Percentiles rank a stretch among this genome's conserved stretches.
phyloP scores from a whole-genome alignment of 1,140 invertebrate species.

The Hirudo medicinalis region DNA sequence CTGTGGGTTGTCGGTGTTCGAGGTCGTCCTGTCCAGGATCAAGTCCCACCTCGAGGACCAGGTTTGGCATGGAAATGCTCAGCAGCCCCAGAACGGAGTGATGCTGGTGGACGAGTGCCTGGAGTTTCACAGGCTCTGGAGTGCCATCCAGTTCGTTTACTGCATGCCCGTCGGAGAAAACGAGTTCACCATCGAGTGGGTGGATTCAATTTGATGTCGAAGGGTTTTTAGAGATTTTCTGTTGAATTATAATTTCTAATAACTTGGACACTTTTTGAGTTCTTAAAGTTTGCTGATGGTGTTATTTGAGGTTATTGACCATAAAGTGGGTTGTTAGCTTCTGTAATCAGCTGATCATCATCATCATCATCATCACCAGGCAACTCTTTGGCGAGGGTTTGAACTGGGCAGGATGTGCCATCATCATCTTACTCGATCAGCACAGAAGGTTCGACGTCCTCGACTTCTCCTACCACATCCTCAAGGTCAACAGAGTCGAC shows the following conservation, averaged over 20 bases:
- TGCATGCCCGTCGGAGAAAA: conserved; percentile 92
- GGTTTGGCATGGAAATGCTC: conserved; percentile 68
- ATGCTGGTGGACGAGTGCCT: conserved; percentile 93
- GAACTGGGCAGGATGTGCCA: conserved; percentile 97
- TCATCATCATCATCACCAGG: conserved; percentile 44
- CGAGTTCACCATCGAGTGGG: conserved; percentile 90
- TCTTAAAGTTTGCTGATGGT: too few species aligned
- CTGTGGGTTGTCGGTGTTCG: conserved; percentile 95
- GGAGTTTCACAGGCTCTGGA: conserved; percentile 95
- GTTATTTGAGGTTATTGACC: too few species aligned
- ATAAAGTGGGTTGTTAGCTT: not conserved
- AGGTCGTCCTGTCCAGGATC: conserved; percentile 75
- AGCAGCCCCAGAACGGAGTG: conserved; percentile 55
- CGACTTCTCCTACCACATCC: conserved; percentile 97
- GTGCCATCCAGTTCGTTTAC: conserved; percentile 93
- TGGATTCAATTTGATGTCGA: conserved; percentile 30
- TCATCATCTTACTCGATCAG: conserved; percentile 90
- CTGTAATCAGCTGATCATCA: not conserved
- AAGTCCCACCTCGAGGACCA: conserved; percentile 68
- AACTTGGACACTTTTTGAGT: too few species aligned
- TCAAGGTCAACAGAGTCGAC: conserved; percentile 87
- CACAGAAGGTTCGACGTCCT: conserved; percentile 91
- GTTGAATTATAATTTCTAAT: not conserved
- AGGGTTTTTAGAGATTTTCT: too few species aligned
- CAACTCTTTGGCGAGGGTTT: conserved; percentile 95